phyloP scores from a whole-genome alignment of 2,888 invertebrate species.

The Cantharis rustica region DNA sequence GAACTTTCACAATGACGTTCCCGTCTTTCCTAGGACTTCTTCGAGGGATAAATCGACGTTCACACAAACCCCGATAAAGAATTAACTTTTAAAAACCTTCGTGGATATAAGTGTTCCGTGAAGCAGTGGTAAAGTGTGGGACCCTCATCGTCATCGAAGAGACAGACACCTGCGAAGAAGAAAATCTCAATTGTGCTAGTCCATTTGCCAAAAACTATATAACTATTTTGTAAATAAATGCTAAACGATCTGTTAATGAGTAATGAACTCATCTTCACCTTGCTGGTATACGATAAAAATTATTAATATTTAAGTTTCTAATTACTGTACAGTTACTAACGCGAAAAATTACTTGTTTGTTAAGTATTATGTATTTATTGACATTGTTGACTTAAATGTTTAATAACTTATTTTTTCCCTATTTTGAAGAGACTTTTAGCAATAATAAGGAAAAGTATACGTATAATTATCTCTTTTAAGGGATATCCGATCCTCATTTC shows the following conservation, averaged over 20 bases:
- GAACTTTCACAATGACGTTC: constrained; percentile 52
- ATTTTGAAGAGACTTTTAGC: neutral
- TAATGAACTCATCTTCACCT: constrained; percentile 21
- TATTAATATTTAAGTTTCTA: constrained; percentile 1
- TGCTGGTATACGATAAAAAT: constrained; percentile 33
- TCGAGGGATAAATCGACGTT: constrained; percentile 11
- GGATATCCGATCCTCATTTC: neutral
- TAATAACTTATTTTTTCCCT: neutral
- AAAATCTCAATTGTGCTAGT: constrained; percentile 42
- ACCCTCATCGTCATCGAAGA: neutral
- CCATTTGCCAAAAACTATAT: constrained; percentile 40
- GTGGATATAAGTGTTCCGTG: constrained; percentile 17
- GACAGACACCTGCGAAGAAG: constrained; percentile 4
- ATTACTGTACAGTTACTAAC: neutral
- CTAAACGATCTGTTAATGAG: constrained; percentile 15
- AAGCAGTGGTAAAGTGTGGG: constrained; percentile 15
- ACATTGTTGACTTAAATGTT: neutral
- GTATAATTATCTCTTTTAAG: neutral
- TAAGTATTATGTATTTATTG: neutral
- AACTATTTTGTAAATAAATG: constrained; percentile 12
- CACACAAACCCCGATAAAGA: constrained; percentile 16
- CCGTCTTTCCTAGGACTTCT: constrained; percentile 27
- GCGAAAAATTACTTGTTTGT: neutral
- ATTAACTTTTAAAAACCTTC: constrained; percentile 17
- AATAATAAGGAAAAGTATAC: neutral